These are phyloP conservation scores for Odontesthes bonariensis DNA, from an alignment of 2,113 vertebrate genomes.

Conservation along the genomic window DNA sequence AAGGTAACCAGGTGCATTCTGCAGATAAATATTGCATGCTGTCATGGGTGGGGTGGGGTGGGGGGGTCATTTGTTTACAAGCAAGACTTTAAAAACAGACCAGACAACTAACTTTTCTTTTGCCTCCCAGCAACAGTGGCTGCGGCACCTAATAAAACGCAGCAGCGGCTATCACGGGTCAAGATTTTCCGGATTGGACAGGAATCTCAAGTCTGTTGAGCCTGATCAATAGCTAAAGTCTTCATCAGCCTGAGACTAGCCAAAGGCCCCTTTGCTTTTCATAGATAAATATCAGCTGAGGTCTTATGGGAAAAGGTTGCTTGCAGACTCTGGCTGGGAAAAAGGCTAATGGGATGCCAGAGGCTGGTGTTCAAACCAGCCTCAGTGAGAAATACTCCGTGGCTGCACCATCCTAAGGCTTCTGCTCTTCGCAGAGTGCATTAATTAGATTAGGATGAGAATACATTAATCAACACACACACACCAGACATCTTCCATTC, in stretches of 20 bases:
- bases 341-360: conserved; percentile 22
- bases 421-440: conserved; percentile 39
- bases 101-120: conserved; percentile 4
- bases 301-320: conserved; percentile 53
- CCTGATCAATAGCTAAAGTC: conserved; percentile 49
- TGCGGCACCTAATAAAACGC: neutral
- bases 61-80: conserved; percentile 20
- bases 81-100: conserved; percentile 10
- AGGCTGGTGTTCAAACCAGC: conserved; percentile 33
- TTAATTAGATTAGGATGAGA: conserved; percentile 51
- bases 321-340: conserved; percentile 59
- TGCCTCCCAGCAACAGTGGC: conserved; percentile 7
- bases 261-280: conserved; percentile 45
- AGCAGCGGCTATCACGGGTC: neutral
- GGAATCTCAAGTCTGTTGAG: conserved; percentile 22
- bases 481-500: conserved; percentile 34
- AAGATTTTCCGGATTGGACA: conserved; percentile 12
- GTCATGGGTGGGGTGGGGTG: neutral
- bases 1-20: conserved; percentile 37
- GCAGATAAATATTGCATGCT: conserved; percentile 36
- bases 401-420: conserved; percentile 27
- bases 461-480: conserved; percentile 44
- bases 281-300: conserved; percentile 69
- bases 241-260: conserved; percentile 50
- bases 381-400: conserved; percentile 32